Percentiles rank a stretch among this genome's conserved stretches.
Evolutionary conservation across 2,888 invertebrate genomes (phyloP).

Genomic region (Flexamia atlantica): DNA sequence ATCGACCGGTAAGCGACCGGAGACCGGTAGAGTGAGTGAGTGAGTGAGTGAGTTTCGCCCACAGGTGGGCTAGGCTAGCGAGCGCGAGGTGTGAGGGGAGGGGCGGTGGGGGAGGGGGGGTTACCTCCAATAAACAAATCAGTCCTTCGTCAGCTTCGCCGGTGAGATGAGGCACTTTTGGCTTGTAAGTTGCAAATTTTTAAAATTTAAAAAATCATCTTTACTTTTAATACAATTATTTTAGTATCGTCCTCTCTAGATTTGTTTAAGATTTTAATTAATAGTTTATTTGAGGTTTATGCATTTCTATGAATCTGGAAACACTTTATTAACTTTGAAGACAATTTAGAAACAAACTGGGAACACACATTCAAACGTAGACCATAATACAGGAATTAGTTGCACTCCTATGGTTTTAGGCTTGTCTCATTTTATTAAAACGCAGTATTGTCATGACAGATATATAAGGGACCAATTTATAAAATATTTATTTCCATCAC

Average conservation of each 20-base stretch:
- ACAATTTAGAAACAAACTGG: no score
- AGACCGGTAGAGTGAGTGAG: background rate
- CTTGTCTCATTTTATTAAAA: no score
- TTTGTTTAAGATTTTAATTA: no score
- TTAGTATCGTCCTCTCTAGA: background rate
- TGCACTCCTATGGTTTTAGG: no score
- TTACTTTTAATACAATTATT: background rate
- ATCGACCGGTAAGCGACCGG: background rate
- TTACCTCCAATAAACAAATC: slow-evolving; percentile 17
- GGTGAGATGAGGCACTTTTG: slow-evolving; percentile 24
- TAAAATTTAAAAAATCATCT: background rate
- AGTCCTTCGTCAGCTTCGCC: slow-evolving; percentile 6
- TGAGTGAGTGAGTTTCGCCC: slow-evolving; percentile 16
- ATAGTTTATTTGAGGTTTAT: no score
- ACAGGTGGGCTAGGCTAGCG: background rate
- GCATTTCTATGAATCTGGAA: no score
- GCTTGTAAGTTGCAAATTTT: slow-evolving; percentile 1
- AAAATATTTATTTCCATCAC: no score
- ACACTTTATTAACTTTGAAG: no score
- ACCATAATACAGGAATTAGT: no score
- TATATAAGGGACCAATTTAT: no score
- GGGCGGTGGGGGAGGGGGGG: background rate
- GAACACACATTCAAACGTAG: no score
- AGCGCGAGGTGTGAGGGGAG: background rate
- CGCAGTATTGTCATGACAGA: no score